Conservation (phyloP, 2,113 vertebrate genomes). For the Phalacrocorax brasilianus region DNA sequence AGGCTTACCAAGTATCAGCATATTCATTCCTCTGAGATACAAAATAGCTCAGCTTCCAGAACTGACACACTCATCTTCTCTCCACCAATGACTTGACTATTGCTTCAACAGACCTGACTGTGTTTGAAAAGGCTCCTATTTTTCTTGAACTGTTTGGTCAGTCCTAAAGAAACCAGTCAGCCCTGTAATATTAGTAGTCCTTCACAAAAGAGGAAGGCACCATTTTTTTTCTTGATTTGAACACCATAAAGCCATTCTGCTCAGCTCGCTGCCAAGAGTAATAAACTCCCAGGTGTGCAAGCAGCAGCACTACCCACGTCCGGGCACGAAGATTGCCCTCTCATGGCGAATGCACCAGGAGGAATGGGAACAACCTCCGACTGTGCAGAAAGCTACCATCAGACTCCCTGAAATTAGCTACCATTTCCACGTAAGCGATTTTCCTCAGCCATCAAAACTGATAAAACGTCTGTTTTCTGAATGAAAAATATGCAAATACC, state of each 20-base stretch:
- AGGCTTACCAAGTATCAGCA: not conserved
- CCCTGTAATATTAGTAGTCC: not conserved
- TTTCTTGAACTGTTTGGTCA: not conserved
- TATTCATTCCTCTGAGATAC: not conserved
- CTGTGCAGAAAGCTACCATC: not conserved
- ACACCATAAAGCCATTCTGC: not conserved
- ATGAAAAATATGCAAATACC: not conserved
- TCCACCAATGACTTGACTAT: not conserved
- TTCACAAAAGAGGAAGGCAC: not conserved
- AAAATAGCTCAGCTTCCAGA: not conserved
- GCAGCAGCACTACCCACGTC: not conserved
- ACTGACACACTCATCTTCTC: not conserved
- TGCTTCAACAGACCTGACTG: not conserved
- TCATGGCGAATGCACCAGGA: not conserved
- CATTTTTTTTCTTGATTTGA: not conserved
- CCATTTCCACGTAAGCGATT: not conserved
- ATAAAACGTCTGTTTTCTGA: not conserved
- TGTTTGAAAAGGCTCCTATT: not conserved
- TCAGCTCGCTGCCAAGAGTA: not conserved
- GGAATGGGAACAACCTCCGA: not conserved
- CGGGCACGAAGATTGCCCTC: not conserved
- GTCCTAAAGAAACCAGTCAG: not conserved
- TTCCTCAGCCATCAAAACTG: not conserved
- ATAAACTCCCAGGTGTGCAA: not conserved
- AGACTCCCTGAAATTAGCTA: not conserved